Base-by-base conservation (phyloP, 1,140 invertebrate genomes). In the Drosophila virilis region DNA sequence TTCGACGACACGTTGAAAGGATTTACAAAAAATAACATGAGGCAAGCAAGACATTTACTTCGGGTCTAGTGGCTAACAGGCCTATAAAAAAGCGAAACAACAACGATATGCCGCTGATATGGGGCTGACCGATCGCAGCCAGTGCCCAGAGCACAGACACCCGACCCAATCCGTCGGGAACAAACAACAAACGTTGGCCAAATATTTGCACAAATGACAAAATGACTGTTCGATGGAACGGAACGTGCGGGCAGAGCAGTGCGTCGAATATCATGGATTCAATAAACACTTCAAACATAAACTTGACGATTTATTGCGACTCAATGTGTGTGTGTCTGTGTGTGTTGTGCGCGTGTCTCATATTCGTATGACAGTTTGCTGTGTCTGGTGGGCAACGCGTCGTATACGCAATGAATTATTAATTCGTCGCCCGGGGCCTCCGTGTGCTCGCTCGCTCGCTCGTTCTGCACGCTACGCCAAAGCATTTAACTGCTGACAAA, bases 241-340 rank as follows among this genome's bases (percentile, higher is more conserved):
- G 48, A 73, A 68, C 70, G 70, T 68, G 43, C 54, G 35, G 50
- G 54, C 69, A 45, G 57, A 40, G 48, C 65, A 68, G 51, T 75
- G 74, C 75, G 82, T 85, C 83, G 86, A 89, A 86, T 86, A 86
- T 86, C 84, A 75, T 78, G 84, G 84, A 89, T 89, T 89, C 84
- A 89, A 89, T 89, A 89, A 89, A 89, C 84, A 89, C 84, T 89
- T 89, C 77, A 88, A 88, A 89, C 84, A 89, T 89, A 77, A 83
- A 89, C 80, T 84, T 88, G 77, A 83, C 84, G 80, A 89, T 88
- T 88, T 88, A 88, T 88, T 80, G 88, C 83, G 74, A 74, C 69
- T 45, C 42, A 5, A 13, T 33, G 33, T 72, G 61, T 40, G 22
- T 35, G 33, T 38, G 32, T 45, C 33, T 68, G 40, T 52, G 22